Evolutionary conservation across 2,797 vertebrate genomes (phyloP), one percentile per base, ranked within the genome.

Genomic region (Eidolon dupreanum): DNA sequence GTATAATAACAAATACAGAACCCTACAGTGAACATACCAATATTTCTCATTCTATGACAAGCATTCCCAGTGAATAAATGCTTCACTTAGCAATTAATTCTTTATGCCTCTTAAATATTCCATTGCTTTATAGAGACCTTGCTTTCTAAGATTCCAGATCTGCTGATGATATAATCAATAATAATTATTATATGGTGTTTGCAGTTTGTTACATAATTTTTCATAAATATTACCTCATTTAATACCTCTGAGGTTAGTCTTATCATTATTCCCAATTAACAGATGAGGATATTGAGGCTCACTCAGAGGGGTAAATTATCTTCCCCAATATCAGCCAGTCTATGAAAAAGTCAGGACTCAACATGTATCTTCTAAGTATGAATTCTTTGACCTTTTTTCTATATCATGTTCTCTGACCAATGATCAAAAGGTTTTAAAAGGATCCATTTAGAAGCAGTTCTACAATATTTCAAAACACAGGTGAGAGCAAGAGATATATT

Each of bases 221-320:
- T 88, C 20, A 79, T 33, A 92, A 89, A 46, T 71, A 55, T 68
- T 73, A 73, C n/a, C 73, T 95, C 33, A 88, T 90, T 90, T 91
- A 85, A 55, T 68, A 71, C 20, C 51, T 70, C 8, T 71, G 70
- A 94, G 28, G 2, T 63, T 75, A 26, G 13, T 75, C 19, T 93
- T 87, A 41, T 22, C 0, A 0, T 55, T 78, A 79, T 94, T 9
- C 8, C 9, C 78, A 46, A 38, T 24, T 81, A 91, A 74, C 38
- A 92, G 63, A 71, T 94, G 28, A 74, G 74, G 17, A 24, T 75
- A 53, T 2, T 28, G 51, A 97, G 36, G 46, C 8, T 68, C 84
- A 70, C 8, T 68, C 84, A 70, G 65, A 81, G 57, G 26, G 33
- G 17, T 17, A 81, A 70, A 94, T 49, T 49, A 81, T 88, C n/a